These are phyloP conservation scores for Dryobota labecula DNA, from an alignment of 2,888 invertebrate genomes.

Conservation along the genomic window DNA sequence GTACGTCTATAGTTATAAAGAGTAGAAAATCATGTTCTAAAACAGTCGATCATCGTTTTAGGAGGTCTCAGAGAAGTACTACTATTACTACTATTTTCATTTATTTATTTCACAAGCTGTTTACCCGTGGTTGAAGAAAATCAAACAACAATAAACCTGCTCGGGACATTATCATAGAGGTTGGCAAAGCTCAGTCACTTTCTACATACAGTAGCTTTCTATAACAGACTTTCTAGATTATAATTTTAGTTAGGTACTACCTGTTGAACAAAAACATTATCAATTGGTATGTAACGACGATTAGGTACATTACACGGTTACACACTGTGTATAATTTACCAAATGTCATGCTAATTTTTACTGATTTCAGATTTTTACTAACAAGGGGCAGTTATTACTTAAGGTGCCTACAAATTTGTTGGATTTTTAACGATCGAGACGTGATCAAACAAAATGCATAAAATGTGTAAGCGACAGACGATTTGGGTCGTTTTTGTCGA, in stretches of 20 bases:
- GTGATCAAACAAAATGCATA: neutral
- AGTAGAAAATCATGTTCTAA: neutral
- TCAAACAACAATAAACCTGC: slow-evolving; percentile 51
- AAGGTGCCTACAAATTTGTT: neutral
- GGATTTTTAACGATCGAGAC: neutral
- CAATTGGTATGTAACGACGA: neutral
- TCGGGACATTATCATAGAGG: slow-evolving; percentile 45
- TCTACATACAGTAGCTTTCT: slow-evolving; percentile 54
- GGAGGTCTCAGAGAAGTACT: neutral
- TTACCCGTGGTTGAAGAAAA: slow-evolving; percentile 16
- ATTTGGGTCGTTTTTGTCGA: neutral
- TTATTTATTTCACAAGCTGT: neutral
- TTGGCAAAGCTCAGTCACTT: slow-evolving; percentile 41
- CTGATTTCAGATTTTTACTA: neutral
- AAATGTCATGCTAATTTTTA: neutral
- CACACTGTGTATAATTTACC: neutral
- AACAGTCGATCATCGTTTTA: slow-evolving; percentile 4
- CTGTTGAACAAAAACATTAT: neutral
- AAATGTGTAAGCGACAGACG: neutral
- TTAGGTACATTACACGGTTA: neutral
- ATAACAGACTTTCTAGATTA: slow-evolving; percentile 48
- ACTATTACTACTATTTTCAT: slow-evolving; percentile 1
- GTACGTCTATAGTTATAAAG: no score
- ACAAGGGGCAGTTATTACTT: neutral
- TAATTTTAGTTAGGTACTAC: slow-evolving; percentile 14